Evolutionary conservation across 30 jellyfish, hydroid and myxozoan genomes (phyloP), one percentile per base, ranked within the genome.

Genomic region (Phacellophora camtschatica): DNA sequence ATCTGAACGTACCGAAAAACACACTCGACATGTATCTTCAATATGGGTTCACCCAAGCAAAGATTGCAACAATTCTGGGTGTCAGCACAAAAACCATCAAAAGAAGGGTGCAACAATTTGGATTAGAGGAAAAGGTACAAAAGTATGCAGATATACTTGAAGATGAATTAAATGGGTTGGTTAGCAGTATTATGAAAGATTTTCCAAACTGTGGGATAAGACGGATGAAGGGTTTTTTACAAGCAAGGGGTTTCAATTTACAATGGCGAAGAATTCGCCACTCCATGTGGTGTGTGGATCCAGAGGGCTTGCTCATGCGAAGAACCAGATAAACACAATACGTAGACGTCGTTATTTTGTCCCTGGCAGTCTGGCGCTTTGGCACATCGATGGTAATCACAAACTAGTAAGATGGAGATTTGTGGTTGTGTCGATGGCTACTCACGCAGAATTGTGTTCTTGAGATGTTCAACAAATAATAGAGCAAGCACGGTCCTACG

Each of bases 201-300:
- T 84, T 84, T 25, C 85, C 96, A 27, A 58, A 84, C 74, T 68
- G 86, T 65, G 90, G 85, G 23, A 46, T 49, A 43, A 51, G 82
- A 12, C 45, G 95, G 34, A 72, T 69, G 81, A 53, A 32, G 25
- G 95, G 95, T 11, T 72, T 45, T 50, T 46, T 74, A n/a, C 55
- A 13, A 48, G 18, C 67, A 20, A 35, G 48, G 43, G 88, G 86
- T 20, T 57, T 72, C 50, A 71, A 54, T 11, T 28, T 84, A 3
- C 79, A 56, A 4, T 42, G 89, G 77, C 66, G 31, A 27, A 63
- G 85, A 67, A 61, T 65, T 35, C 37, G 90, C 5, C 36, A 45
- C 32, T 39, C 85, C 64, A 56, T 73, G 71, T 58, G 85, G 83
- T 61, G 85, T 32, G 88, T 83, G 16, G 95, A 83, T 56, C 95